These are phyloP conservation scores for Cyanoramphus novaezelandiae DNA, from an alignment of 2,113 vertebrate species.

Conservation along the genomic window DNA sequence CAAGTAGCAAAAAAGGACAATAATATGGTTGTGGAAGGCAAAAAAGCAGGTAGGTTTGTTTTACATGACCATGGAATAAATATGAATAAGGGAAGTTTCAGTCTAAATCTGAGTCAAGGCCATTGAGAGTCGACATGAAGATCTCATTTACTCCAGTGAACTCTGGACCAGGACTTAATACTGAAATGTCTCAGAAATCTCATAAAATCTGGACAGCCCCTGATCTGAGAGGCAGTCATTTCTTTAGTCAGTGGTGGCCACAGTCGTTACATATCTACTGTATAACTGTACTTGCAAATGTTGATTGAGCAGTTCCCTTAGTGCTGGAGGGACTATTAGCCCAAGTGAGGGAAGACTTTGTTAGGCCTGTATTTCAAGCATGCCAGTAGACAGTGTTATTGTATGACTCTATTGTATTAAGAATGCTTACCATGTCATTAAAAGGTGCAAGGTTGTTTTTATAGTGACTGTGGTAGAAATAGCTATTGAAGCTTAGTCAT, in stretches of 20 bases:
- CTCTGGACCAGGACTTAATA: neutral
- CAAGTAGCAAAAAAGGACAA: neutral
- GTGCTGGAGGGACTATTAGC: neutral
- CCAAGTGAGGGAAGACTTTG: neutral
- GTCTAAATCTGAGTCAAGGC: neutral
- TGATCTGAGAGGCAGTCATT: neutral
- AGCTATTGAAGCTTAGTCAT: neutral
- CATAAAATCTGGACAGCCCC: neutral
- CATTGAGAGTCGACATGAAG: neutral
- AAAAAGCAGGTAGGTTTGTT: accelerated
- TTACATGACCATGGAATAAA: neutral
- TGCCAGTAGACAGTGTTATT: neutral
- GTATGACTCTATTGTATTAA: neutral
- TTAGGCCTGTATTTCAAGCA: neutral
- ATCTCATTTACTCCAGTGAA: neutral
- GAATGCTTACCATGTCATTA: neutral
- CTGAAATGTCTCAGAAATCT: neutral
- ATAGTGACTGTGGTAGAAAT: neutral
- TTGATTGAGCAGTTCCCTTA: neutral
- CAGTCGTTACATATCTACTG: neutral
- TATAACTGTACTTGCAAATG: neutral
- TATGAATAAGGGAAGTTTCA: neutral
- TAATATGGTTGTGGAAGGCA: neutral
- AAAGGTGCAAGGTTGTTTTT: neutral
- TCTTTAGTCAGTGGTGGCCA: neutral